These are phyloP conservation scores for Heterohyrax brucei DNA, from an alignment of 2,797 vertebrate species.

Conservation along the genomic window DNA sequence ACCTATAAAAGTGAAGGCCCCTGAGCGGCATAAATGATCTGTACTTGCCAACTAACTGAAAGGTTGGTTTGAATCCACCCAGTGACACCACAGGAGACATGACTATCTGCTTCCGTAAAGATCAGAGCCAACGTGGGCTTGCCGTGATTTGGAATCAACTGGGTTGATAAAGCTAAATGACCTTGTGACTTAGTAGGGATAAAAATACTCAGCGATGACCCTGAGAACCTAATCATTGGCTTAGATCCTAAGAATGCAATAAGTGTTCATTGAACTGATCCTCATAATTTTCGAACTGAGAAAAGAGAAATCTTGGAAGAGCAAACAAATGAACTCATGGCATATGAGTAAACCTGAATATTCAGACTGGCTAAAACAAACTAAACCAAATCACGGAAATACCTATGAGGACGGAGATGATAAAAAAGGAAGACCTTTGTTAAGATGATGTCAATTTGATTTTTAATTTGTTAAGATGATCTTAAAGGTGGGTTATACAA, in stretches of 20 bases:
- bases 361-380: neutral
- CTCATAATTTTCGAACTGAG: neutral
- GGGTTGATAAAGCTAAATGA: neutral
- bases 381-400: neutral
- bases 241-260: neutral
- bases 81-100: neutral
- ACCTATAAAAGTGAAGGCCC: neutral
- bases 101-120: neutral
- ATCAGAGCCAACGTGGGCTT: neutral
- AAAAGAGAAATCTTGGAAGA: neutral
- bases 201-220: neutral
- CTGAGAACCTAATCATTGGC: neutral
- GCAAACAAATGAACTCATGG: neutral
- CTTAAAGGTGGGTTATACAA: neutral
- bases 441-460: neutral
- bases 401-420: neutral
- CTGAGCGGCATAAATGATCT: neutral
- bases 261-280: fast-evolving
- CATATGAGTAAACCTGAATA: neutral
- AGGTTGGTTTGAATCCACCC: neutral
- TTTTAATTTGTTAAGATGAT: neutral
- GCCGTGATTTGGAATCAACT: neutral
- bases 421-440: neutral
- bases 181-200: neutral
- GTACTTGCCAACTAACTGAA: neutral